Evolutionary conservation across 1,140 invertebrate genomes (phyloP).

Genomic region (Achatina immaculata): DNA sequence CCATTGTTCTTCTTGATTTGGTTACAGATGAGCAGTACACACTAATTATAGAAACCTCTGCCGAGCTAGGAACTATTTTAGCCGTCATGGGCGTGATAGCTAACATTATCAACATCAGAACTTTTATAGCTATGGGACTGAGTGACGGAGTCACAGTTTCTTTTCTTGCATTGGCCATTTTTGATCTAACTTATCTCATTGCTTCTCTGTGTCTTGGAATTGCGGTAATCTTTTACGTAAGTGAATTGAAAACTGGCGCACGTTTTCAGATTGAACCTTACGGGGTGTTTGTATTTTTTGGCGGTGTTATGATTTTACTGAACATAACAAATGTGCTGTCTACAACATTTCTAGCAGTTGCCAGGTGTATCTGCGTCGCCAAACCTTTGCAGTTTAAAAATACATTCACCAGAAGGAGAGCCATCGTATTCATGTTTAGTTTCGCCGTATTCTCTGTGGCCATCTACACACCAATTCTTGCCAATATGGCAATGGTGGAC

Average conservation of each 20-base stretch:
- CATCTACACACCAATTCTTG: background rate
- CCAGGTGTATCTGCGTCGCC: no score
- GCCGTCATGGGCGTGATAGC: background rate
- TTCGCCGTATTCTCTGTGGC: background rate
- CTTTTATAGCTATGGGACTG: background rate
- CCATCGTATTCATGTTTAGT: background rate
- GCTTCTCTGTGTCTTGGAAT: background rate
- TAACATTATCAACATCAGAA: slow-evolving; percentile 2
- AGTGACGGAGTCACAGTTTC: no score
- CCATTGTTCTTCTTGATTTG: no score
- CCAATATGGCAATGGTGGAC: background rate
- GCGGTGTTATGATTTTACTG: background rate
- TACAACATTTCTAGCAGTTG: no score
- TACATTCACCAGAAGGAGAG: background rate
- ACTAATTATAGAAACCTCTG: no score
- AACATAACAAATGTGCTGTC: background rate
- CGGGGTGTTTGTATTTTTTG: background rate
- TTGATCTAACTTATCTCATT: background rate
- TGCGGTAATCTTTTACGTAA: background rate
- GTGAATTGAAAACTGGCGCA: background rate
- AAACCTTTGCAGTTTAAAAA: no score
- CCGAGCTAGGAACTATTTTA: background rate
- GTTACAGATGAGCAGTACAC: no score
- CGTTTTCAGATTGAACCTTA: background rate
- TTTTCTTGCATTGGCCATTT: background rate